phyloP scores from a whole-genome alignment of 1,140 invertebrate genomes.

The Drosophila truncata region DNA sequence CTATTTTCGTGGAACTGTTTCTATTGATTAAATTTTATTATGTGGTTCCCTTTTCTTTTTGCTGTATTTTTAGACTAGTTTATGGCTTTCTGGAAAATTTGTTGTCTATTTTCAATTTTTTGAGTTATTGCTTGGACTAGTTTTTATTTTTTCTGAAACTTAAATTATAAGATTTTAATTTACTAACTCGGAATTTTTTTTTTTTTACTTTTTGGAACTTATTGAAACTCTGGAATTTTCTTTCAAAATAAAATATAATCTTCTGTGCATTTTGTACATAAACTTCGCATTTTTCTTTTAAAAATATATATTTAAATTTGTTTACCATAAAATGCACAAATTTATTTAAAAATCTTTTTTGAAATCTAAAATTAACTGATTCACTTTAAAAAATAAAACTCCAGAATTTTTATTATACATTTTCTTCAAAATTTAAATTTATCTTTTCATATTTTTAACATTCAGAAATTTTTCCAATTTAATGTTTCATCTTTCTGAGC shows the following conservation, averaged over 20 bases:
- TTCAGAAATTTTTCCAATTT: too few species aligned
- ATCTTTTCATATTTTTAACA: too few species aligned
- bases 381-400: too few species aligned
- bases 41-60: slow-evolving; percentile 5
- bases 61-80: slow-evolving; percentile 24
- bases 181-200: not conserved
- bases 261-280: not conserved
- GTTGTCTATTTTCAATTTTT: slow-evolving; percentile 26
- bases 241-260: not conserved
- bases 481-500: not conserved
- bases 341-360: not conserved
- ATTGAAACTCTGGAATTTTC: not conserved
- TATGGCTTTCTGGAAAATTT: slow-evolving; percentile 14
- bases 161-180: not conserved
- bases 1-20: slow-evolving; percentile 52
- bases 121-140: slow-evolving; percentile 2
- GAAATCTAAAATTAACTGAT: too few species aligned
- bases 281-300: not conserved
- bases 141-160: not conserved
- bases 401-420: too few species aligned
- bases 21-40: slow-evolving; percentile 29
- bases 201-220: not conserved
- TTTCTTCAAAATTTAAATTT: too few species aligned
- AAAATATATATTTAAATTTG: not conserved
- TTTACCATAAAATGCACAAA: not conserved